Conservation (phyloP, 37 sponge, comb jelly and placozoan genomes). For the Chondrilla cf. caribensis region DNA sequence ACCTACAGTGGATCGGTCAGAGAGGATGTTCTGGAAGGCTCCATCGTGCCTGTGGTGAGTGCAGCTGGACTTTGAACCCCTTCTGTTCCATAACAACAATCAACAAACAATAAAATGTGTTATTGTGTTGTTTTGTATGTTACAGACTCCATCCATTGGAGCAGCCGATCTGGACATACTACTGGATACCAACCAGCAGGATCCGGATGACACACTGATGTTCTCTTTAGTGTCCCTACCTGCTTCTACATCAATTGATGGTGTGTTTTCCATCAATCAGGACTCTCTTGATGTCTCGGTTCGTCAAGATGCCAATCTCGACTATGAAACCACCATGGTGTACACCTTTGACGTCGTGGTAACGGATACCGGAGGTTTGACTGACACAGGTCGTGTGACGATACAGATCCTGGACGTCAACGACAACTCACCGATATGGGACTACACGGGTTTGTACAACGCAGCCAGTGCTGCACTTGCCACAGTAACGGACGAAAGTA, state of each 20-base stretch:
- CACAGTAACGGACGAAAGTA: too few species aligned
- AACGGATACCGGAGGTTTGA: not conserved
- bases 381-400: not conserved
- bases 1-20: not conserved
- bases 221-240: not conserved
- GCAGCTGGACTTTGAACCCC: too few species aligned
- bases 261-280: not conserved
- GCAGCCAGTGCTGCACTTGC: not conserved
- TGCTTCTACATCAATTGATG: too few species aligned
- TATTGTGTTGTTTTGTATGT: too few species aligned
- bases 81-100: too few species aligned
- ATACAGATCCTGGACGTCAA: not conserved
- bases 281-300: not conserved
- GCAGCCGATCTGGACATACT: conserved; percentile 13
- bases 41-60: not conserved
- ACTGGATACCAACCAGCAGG: conserved; percentile 26
- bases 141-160: not conserved
- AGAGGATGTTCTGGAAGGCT: not conserved
- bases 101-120: too few species aligned
- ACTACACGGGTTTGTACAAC: not conserved
- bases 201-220: conserved; percentile 16
- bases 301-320: not conserved
- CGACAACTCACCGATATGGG: conserved; percentile 5
- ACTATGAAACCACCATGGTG: not conserved
- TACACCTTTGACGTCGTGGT: not conserved